Conservation (phyloP, 1,140 invertebrate species). For the Psilanteris sp. region DNA sequence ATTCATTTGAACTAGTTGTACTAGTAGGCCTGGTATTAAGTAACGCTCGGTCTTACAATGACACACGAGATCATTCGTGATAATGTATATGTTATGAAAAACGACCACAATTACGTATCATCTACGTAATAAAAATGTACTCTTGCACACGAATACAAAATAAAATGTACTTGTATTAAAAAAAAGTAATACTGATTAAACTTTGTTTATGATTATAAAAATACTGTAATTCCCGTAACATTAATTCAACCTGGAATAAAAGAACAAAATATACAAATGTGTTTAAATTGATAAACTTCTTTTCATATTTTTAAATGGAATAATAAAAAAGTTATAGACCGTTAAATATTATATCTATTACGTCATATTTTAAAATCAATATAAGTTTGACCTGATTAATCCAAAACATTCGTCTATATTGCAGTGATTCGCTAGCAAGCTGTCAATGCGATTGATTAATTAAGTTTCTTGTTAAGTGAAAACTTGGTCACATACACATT, state of each 20-base stretch:
- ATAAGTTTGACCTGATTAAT: constrained; percentile 39
- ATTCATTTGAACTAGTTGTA: constrained; percentile 50
- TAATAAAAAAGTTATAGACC: constrained; percentile 1
- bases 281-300: no score
- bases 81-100: constrained; percentile 14
- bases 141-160: no score
- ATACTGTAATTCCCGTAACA: no score
- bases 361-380: constrained; percentile 38
- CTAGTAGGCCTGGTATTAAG: constrained; percentile 35
- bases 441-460: constrained; percentile 48
- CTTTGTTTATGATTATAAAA: no score
- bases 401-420: constrained; percentile 18
- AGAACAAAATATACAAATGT: no score
- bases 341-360: constrained; percentile 15
- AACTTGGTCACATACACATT: constrained; percentile 30
- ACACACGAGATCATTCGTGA: constrained; percentile 10
- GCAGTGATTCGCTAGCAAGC: constrained; percentile 5
- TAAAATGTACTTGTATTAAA: no score
- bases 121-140: not conserved
- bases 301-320: no score
- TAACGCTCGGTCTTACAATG: constrained; percentile 36
- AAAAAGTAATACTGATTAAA: no score
- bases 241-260: no score
- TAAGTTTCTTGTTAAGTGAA: constrained; percentile 28
- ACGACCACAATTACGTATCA: not conserved